Evolutionary conservation across 2,888 invertebrate species (phyloP), one percentile per base, ranked within the genome.

Genomic region (Pachycephus smyrnensis): DNA sequence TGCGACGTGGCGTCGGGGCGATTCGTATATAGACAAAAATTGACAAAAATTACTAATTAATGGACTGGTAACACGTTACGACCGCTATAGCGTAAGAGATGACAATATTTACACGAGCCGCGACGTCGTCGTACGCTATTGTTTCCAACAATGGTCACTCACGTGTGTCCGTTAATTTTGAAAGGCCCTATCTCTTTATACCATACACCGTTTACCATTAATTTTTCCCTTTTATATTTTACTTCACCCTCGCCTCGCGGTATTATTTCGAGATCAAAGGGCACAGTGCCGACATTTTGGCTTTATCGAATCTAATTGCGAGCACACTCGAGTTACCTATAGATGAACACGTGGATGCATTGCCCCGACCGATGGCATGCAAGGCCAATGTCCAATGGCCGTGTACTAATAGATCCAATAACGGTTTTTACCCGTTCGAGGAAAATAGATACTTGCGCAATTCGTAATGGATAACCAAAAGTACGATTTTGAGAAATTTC

Each of bases 51-150:
- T 55, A 55, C 55, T 55, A 37, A 74, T 37, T 74, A 33, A 36
- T 33, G 12, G 30, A 36, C 23, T 36, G 55, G 37, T 37, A 36
- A 77, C 69, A 55, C 55, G 36, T 77, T 77, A 75, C 69, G 75
- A 35, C 75, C 75, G 77, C 77, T 77, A 82, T 87, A 88, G 87
- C 82, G 85, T 89, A 89, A 89, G 87, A 77, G 69, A 79, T 77
- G 80, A 81, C 79, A 81, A 81, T 81, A 80, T 79, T 76, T 79
- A 77, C 77, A 74, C 68, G 75, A 31, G 31, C 71, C 71, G 30
- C 32, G 71, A 71, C 71, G 71, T 33, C 9, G 12, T 71, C 71
- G 71, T 71, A 31, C 33, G 33, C 71, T 32, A 71, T 33, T 71
- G 71, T 32, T 55, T 23, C 9, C 9, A 23, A 15, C 31, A 71